Conservation (phyloP, 2,113 vertebrate species). For the Corythoichthys intestinalis region DNA sequence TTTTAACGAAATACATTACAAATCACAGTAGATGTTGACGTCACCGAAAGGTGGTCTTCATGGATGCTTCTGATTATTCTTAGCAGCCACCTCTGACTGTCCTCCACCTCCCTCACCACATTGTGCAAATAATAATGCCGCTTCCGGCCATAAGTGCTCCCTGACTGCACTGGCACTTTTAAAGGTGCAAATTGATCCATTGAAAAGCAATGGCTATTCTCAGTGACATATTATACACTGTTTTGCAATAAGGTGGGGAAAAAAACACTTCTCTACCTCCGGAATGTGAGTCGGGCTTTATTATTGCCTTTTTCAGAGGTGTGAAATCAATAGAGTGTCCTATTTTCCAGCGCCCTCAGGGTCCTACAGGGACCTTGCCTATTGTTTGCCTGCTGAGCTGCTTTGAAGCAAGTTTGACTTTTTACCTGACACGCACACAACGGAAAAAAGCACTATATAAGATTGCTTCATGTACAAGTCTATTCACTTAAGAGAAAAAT, state of each 20-base stretch:
- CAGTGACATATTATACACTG: constrained; percentile 22
- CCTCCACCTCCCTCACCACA: constrained; percentile 15
- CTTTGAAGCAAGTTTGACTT: constrained; percentile 32
- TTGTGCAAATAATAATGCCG: no score
- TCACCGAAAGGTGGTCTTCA: constrained; percentile 29
- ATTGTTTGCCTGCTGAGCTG: constrained; percentile 43
- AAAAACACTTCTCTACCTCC: constrained; percentile 21
- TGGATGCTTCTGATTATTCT: constrained; percentile 37
- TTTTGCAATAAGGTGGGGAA: constrained; percentile 6
- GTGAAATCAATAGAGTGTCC: constrained; percentile 58
- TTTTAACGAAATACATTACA: no score
- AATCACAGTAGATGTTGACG: background rate
- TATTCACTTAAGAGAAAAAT: background rate
- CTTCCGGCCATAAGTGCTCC: no score
- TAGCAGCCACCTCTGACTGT: constrained; percentile 16
- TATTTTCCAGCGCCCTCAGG: constrained; percentile 41
- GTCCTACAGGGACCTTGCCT: constrained; percentile 21
- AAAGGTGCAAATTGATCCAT: no score
- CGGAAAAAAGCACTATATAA: constrained; percentile 1
- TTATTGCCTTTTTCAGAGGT: constrained; percentile 20
- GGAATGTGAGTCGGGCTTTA: constrained; percentile 26
- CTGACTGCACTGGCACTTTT: no score
- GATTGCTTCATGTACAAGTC: background rate
- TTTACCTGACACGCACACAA: constrained; percentile 24
- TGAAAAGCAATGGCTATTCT: constrained; percentile 45